phyloP scores from a whole-genome alignment of 1,140 invertebrate genomes.

The Bombus confusus region DNA sequence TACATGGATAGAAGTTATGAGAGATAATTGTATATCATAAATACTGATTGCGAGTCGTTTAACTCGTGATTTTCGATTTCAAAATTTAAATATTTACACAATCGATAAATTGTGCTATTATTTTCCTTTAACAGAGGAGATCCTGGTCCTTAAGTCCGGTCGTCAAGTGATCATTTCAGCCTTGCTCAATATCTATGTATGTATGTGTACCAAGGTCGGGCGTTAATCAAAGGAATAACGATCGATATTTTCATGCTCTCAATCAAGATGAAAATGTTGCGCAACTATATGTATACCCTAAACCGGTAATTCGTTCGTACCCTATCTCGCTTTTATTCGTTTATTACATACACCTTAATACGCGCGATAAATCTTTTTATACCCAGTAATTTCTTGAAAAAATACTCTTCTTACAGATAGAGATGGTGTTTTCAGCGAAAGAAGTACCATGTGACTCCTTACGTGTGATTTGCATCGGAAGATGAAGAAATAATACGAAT shows the following conservation, averaged over 20 bases:
- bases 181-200: constrained; percentile 12
- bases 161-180: neutral
- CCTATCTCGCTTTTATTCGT: neutral
- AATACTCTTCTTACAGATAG: neutral
- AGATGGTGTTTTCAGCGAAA: neutral
- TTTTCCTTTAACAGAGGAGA: neutral
- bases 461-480: neutral
- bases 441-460: too few species aligned
- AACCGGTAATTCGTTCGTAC: neutral
- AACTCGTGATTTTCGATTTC: neutral
- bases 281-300: neutral
- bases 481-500: neutral
- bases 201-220: constrained; percentile 18
- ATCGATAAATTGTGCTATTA: neutral
- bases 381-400: neutral
- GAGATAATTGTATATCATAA: neutral
- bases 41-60: neutral
- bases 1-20: too few species aligned
- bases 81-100: neutral
- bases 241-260: constrained; percentile 18
- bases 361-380: neutral
- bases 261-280: constrained; percentile 16
- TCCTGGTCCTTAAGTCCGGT: too few species aligned
- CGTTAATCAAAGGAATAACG: neutral
- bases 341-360: neutral